Evolutionary conservation across 2,113 vertebrate species (phyloP), one percentile per base, ranked within the genome.

Genomic region (Phasianus colchicus): DNA sequence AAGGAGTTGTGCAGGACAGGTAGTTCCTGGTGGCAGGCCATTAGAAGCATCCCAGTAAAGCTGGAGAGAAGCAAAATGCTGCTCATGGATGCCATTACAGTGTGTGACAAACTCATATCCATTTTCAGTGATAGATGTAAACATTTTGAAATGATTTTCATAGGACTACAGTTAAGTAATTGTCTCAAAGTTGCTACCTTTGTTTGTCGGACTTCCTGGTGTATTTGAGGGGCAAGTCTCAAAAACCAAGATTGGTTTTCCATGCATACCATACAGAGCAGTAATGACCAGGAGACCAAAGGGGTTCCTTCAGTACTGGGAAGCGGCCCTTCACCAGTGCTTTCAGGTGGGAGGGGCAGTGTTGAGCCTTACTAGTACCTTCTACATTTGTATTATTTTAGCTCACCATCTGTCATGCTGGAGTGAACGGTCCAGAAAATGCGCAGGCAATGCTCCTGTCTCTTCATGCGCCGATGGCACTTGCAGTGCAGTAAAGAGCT

Each of bases 341-440:
- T 87, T 80, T 67, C 76, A 50, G 57, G 17, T 12, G 32, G 13
- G 76, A 24, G 38, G 25, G 47, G 10, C 20, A 48, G 48, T 57
- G 43, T 27, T 19, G 32, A 93, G 52, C 78, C 63, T 64, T 75
- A 58, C 70, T 38, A 61, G 55, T 32, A 57, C 42, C 48, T 38
- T 57, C 36, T 76, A 86, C 57, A 69, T 50, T 38, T 42, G 0
- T 32, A 24, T 77, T 79, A 70, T 22, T 88, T 84, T 63, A 55
- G 78, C 98, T 99, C 97, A 99, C 99, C 99, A 84, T 98, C 97
- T 83, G 98, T 96, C 89, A 98, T 84, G 66, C 92, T 93, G 92
- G 95, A 89, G 81, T 99, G 98, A 71, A 99, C 89, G 0, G 98
- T 98, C 99, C 99, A 99, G 97, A 98, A 99, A 85, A 99, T 92